These are phyloP conservation scores for Chionomys nivalis DNA, from an alignment of 2,113 vertebrate genomes.

Conservation along the genomic window DNA sequence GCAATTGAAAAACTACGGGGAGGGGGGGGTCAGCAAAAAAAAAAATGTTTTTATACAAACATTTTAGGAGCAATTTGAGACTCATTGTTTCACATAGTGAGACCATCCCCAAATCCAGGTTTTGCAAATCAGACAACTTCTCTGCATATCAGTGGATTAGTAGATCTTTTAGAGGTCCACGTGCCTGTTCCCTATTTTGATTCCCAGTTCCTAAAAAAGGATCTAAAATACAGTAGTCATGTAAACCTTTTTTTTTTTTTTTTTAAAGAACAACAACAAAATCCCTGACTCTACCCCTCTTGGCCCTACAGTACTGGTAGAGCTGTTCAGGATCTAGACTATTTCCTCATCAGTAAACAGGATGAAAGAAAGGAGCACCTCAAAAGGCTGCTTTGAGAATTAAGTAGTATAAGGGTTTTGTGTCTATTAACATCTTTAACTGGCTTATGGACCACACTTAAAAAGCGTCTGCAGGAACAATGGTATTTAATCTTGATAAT, in stretches of 20 bases:
- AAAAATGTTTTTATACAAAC: neutral
- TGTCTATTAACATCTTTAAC: neutral
- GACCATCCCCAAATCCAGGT: neutral
- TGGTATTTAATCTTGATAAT: neutral
- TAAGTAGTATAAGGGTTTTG: neutral
- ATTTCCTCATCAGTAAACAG: conserved; percentile 10
- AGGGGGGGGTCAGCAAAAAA: neutral
- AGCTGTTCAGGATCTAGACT: neutral
- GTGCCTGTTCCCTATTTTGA: neutral
- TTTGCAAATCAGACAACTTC: neutral
- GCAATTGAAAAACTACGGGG: neutral
- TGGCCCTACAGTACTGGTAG: neutral
- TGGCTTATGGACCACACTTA: neutral
- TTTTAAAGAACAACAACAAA: neutral
- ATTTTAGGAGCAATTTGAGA: neutral
- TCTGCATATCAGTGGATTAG: neutral
- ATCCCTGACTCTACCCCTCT: neutral
- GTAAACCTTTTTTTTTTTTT: neutral
- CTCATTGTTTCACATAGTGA: neutral
- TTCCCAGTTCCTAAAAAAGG: neutral
- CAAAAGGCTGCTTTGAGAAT: neutral
- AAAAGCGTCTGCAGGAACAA: conserved; percentile 16
- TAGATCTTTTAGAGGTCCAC: neutral
- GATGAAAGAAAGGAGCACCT: neutral
- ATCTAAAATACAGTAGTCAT: neutral